Conservation (phyloP, 2,113 vertebrate genomes). For the Suncus etruscus region DNA sequence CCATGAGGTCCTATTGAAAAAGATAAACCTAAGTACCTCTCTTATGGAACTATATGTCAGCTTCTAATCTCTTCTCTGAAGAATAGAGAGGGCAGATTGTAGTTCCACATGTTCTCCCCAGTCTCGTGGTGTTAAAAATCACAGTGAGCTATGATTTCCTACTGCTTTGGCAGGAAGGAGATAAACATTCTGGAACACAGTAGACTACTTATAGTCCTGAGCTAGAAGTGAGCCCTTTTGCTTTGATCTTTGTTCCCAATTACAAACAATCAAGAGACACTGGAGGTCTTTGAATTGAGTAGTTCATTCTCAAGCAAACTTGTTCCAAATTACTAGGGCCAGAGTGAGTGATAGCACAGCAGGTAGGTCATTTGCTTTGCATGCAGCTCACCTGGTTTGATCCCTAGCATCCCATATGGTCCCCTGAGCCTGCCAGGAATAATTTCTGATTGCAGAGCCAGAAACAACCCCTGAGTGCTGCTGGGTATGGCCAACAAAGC, state of each 20-base stretch:
- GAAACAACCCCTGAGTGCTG: too few relatives aligned
- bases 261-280: conserved; percentile 78
- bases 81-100: conserved; percentile 75
- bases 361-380: too few relatives aligned
- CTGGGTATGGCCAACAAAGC: too few relatives aligned
- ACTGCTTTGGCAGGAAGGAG: conserved; percentile 65
- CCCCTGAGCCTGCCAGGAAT: too few relatives aligned
- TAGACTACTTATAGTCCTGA: conserved; percentile 67
- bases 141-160: conserved; percentile 73
- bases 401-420: too few relatives aligned
- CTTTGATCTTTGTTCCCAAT: conserved; percentile 82
- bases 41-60: background rate
- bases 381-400: too few relatives aligned
- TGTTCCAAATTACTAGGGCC: conserved; percentile 55
- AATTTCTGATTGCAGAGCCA: too few relatives aligned
- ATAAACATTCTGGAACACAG: conserved; percentile 73
- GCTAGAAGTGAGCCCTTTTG: conserved; percentile 63
- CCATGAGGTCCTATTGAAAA: background rate
- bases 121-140: conserved; percentile 65
- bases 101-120: conserved; percentile 44
- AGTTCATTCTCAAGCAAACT: conserved; percentile 79
- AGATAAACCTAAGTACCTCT: background rate
- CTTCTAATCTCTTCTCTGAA: conserved; percentile 39
- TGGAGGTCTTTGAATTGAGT: conserved; percentile 72
- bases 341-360: too few relatives aligned